These are phyloP conservation scores for Melinaea menophilus DNA, from an alignment of 2,888 invertebrate species.

Conservation along the genomic window DNA sequence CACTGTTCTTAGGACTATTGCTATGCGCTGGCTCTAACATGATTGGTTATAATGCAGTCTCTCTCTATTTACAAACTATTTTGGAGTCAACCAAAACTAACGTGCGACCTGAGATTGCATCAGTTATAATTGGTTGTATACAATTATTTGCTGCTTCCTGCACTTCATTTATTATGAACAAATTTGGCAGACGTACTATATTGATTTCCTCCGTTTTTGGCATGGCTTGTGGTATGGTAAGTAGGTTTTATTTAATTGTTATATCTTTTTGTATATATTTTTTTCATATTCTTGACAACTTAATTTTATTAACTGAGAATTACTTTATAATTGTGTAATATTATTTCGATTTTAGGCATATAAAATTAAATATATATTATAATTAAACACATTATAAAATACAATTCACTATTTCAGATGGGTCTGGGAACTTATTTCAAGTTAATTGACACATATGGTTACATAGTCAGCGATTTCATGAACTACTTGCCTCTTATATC, in stretches of 20 bases:
- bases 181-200: slow-evolving; percentile 47
- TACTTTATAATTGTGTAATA: too few species aligned
- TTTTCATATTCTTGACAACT: not conserved
- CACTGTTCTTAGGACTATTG: slow-evolving; percentile 32
- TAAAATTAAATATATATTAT: too few species aligned
- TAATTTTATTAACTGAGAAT: too few species aligned
- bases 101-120: slow-evolving; percentile 44
- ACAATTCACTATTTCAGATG: slow-evolving; percentile 38
- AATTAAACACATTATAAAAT: too few species aligned
- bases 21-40: slow-evolving; percentile 37
- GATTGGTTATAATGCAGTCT: slow-evolving; percentile 46
- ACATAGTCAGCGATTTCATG: slow-evolving; percentile 40
- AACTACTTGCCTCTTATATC: slow-evolving; percentile 55
- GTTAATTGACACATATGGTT: slow-evolving; percentile 31
- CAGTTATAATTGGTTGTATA: slow-evolving; percentile 50
- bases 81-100: slow-evolving; percentile 47
- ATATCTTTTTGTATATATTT: not conserved
- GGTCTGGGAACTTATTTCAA: slow-evolving; percentile 50
- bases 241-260: slow-evolving; percentile 14
- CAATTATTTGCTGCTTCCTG: slow-evolving; percentile 48
- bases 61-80: slow-evolving; percentile 52
- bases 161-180: slow-evolving; percentile 41
- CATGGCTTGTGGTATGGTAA: slow-evolving; percentile 41
- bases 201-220: slow-evolving; percentile 35
- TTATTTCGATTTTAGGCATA: too few species aligned